Base-by-base conservation (phyloP, 2,797 vertebrate genomes). In the Myripristis murdjan region DNA sequence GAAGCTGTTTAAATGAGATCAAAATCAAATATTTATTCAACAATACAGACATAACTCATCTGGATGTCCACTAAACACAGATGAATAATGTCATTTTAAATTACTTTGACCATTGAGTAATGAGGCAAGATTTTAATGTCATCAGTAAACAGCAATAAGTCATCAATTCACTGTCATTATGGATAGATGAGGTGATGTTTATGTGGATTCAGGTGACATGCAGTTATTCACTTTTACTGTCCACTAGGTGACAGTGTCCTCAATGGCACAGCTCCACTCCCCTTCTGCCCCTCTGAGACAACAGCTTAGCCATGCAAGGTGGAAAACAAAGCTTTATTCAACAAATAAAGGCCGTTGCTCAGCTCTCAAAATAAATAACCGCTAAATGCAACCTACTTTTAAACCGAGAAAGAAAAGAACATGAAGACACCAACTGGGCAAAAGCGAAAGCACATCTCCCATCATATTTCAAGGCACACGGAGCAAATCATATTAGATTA, bases 181-280 rank as follows among this genome's bases (percentile, higher is more conserved):
- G 3, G 31, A 46, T 57, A 55, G 54, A 59, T 70, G 20, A 49
- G 33, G n/a, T 15, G 10, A 55, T 0, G 14, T 70, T 28, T 54
- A 83, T 23, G 35, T 31, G 57, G 54, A 39, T 64, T 1, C 18
- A 60, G 0, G 47, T 31, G 11, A 37, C 11, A 37, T 11, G 35
- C 35, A 37, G 35, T 12, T 26, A 11, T 11, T 52, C 47, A 52
- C 9, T 24, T 51, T 55, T 8, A 39, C 18, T 64, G 56, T 65
- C 86, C 91, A 88, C 75, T 76, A 85, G 91, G 68, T 79, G 86
- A 31, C 82, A 85, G 78, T 85, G 79, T 87, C 65, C 44, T 43
- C 74, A 75, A 7, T 26, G 46, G 26, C 75, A 76, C 59, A 62
- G 54, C 39, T 5, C 14, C 0, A 24, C 16, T 10, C 14, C 1